Percentiles rank a stretch among this genome's conserved stretches.
Conservation (phyloP, 1,140 invertebrate genomes). For the Drosophila funebris region DNA sequence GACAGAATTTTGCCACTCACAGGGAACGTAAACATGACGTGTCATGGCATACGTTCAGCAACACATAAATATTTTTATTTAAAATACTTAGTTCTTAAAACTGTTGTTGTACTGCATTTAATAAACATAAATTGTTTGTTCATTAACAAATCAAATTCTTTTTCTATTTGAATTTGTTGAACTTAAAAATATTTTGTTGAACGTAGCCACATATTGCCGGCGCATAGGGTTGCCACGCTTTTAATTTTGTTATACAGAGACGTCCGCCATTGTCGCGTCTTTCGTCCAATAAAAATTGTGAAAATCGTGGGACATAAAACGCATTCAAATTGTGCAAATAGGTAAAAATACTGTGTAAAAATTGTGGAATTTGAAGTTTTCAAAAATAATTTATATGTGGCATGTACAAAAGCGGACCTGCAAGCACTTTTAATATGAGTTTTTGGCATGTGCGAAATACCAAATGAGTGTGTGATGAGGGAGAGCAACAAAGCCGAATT, state of each 20-base stretch:
- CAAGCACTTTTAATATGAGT: background rate
- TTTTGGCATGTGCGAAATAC: constrained; percentile 27
- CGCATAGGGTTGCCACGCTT: constrained; percentile 56
- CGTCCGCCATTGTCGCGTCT: constrained; percentile 79
- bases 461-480: constrained; percentile 18
- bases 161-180: background rate
- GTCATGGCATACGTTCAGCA: constrained; percentile 65
- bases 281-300: constrained; percentile 60
- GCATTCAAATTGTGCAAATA: constrained; percentile 68
- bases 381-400: background rate
- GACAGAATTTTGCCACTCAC: constrained; percentile 64
- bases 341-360: constrained; percentile 49
- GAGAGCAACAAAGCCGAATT: constrained; percentile 32
- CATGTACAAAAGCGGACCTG: background rate
- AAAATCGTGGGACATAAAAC: constrained; percentile 53
- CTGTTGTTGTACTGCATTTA: background rate
- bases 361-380: background rate
- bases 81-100: background rate
- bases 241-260: constrained; percentile 60
- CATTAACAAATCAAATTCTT: background rate
- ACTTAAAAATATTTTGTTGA: constrained; percentile 40
- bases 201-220: constrained; percentile 51
- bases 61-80: constrained; percentile 4
- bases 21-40: constrained; percentile 67
- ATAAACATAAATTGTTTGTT: background rate